phyloP scores from a whole-genome alignment of 2,888 invertebrate genomes.

The Harmothoe impar region DNA sequence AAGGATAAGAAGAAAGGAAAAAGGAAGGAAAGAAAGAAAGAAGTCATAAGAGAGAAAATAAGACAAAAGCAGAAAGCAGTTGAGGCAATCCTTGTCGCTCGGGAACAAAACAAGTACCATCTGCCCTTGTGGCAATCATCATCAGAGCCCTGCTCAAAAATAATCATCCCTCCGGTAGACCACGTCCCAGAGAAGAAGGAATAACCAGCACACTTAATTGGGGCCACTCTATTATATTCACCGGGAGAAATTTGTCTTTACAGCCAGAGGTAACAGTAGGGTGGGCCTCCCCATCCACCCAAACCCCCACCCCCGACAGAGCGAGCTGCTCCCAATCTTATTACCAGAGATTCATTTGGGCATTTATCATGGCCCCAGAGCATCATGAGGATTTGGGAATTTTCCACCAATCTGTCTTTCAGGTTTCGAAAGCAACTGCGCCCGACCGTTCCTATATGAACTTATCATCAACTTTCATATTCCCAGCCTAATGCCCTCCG shows the following conservation, averaged over 20 bases:
- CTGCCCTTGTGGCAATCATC: conserved; percentile 54
- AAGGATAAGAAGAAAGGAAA: neutral
- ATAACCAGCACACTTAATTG: conserved; percentile 45
- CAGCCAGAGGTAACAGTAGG: conserved; percentile 22
- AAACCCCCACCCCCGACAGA: neutral
- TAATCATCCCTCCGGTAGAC: conserved; percentile 34
- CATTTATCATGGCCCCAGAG: conserved; percentile 58
- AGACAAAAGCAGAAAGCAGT: neutral
- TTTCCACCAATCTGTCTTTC: conserved; percentile 62
- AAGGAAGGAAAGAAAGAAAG: neutral
- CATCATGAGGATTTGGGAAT: neutral
- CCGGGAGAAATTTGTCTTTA: conserved; percentile 55
- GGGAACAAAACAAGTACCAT: conserved; percentile 46
- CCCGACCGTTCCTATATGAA: conserved; percentile 48
- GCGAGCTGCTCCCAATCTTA: conserved; percentile 35
- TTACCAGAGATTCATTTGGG: conserved; percentile 60
- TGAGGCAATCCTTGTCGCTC: neutral
- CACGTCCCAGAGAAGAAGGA: neutral
- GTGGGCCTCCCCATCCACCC: neutral
- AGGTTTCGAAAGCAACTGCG: conserved; percentile 54
- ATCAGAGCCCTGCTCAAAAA: conserved; percentile 49
- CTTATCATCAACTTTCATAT: conserved; percentile 61
- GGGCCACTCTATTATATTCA: conserved; percentile 54
- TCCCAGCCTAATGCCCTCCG: conserved; percentile 11
- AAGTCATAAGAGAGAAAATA: neutral